These are phyloP conservation scores for Diabrotica balteata DNA, from an alignment of 2,888 invertebrate species.

Conservation along the genomic window DNA sequence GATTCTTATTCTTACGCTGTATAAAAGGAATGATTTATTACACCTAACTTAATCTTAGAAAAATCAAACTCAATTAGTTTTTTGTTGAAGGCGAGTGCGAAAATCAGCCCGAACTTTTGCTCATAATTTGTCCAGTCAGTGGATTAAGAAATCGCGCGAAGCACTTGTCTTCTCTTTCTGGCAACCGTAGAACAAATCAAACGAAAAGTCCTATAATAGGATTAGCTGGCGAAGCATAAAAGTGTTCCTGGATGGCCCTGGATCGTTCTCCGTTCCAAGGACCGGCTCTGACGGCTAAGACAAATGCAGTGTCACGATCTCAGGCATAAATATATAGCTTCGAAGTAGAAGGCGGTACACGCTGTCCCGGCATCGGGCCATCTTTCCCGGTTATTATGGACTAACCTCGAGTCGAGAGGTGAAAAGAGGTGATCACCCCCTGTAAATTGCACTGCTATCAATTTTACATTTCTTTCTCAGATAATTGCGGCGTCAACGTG, in stretches of 20 bases:
- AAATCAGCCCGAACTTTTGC: conserved; percentile 3
- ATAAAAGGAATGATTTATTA: no score
- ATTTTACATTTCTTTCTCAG: conserved; percentile 50
- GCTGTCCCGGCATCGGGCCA: conserved; percentile 3
- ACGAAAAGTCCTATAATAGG: conserved; percentile 46
- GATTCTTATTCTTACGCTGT: no score
- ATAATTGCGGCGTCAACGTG: conserved; percentile 34
- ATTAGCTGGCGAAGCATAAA: conserved; percentile 49
- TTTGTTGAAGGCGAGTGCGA: neutral
- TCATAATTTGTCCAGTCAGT: conserved; percentile 21
- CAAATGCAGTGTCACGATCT: conserved; percentile 58
- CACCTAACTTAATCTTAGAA: neutral
- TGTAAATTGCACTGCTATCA: conserved; percentile 55
- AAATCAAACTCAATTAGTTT: conserved; percentile 7
- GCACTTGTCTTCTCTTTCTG: conserved; percentile 4
- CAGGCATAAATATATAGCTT: conserved; percentile 56
- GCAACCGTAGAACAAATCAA: conserved; percentile 23
- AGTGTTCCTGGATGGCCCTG: conserved; percentile 46
- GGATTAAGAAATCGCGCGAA: conserved; percentile 16
- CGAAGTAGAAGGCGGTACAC: conserved; percentile 50
- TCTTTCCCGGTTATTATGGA: conserved; percentile 52
- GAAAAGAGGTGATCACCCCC: conserved; percentile 46
- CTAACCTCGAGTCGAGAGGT: conserved; percentile 55
- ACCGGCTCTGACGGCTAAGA: conserved; percentile 50
- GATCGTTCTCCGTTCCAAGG: conserved; percentile 36